Evolutionary conservation across 2,113 vertebrate genomes (phyloP).

Genomic region (Ophiodon elongatus): DNA sequence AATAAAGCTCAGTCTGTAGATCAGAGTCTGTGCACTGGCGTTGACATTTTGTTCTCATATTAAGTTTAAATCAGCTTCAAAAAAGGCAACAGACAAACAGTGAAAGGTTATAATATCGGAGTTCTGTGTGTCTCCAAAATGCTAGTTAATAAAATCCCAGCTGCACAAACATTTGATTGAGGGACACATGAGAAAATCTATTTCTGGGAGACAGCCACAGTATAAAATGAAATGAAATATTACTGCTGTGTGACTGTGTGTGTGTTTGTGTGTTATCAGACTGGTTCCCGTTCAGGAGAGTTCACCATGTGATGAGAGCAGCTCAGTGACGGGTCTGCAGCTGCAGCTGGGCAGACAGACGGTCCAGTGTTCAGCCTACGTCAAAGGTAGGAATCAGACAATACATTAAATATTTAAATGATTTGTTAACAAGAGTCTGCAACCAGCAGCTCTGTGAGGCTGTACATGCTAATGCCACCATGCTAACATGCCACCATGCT

Average conservation of each 20-base stretch:
- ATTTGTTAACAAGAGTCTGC: not conserved
- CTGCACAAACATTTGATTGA: constrained; percentile 14
- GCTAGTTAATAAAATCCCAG: not conserved
- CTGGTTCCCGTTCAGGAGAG: constrained; percentile 72
- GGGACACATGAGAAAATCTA: not conserved
- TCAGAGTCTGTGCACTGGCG: not conserved
- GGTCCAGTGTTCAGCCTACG: constrained; percentile 87
- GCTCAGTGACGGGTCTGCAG: constrained; percentile 85
- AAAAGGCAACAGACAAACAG: not conserved
- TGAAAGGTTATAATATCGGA: not conserved
- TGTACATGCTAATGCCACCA: not conserved
- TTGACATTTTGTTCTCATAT: constrained; percentile 19
- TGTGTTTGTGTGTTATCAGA: constrained; percentile 58
- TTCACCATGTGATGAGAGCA: constrained; percentile 59
- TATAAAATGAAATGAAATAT: not conserved
- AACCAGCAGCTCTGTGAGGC: not conserved
- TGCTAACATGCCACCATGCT: not conserved
- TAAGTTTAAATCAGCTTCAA: constrained; percentile 5
- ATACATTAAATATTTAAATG: not conserved
- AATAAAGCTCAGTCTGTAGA: constrained; percentile 2
- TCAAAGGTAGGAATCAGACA: constrained; percentile 90
- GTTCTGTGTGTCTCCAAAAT: not conserved
- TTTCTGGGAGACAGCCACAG: not conserved
- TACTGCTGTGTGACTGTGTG: not conserved
- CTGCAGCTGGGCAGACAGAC: constrained; percentile 89